phyloP scores from a whole-genome alignment of 2,797 vertebrate genomes.

The Sebastolobus alascanus region DNA sequence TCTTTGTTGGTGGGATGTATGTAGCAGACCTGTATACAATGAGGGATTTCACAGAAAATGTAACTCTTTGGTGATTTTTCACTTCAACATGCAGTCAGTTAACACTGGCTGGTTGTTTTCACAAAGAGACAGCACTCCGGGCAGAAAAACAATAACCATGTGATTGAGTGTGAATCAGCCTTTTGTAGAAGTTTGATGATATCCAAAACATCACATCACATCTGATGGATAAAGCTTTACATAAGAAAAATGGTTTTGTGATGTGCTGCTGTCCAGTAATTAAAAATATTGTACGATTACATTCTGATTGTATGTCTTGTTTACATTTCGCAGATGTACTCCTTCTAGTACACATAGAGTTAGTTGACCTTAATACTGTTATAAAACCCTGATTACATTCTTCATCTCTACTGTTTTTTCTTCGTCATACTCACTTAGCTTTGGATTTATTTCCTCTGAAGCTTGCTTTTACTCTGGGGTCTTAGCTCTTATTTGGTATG shows the following conservation, averaged over 20 bases:
- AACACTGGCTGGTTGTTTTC: not conserved
- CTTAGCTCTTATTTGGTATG: not conserved
- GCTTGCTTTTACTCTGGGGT: constrained; percentile 1
- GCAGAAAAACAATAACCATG: not conserved
- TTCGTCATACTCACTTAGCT: not conserved
- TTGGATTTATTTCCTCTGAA: constrained; percentile 3
- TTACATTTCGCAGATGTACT: constrained; percentile 10
- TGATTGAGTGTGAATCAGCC: not conserved
- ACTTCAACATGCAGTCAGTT: constrained; percentile 1
- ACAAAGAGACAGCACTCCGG: not conserved
- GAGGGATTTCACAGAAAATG: not conserved
- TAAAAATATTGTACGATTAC: not conserved
- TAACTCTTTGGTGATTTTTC: not conserved
- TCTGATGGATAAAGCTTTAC: not conserved
- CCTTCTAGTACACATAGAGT: not conserved
- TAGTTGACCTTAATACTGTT: constrained; percentile 16
- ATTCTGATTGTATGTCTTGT: not conserved
- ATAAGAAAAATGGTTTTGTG: not conserved
- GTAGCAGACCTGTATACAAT: not conserved
- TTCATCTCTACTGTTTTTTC: not conserved
- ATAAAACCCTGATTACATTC: constrained; percentile 10
- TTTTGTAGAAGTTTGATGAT: not conserved
- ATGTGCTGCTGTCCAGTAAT: not conserved
- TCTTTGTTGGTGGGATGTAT: constrained; percentile 17
- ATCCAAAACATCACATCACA: not conserved